Evolutionary conservation across 2,113 vertebrate genomes (phyloP), one percentile per base, ranked within the genome.

Genomic region (Peromyscus maniculatus): DNA sequence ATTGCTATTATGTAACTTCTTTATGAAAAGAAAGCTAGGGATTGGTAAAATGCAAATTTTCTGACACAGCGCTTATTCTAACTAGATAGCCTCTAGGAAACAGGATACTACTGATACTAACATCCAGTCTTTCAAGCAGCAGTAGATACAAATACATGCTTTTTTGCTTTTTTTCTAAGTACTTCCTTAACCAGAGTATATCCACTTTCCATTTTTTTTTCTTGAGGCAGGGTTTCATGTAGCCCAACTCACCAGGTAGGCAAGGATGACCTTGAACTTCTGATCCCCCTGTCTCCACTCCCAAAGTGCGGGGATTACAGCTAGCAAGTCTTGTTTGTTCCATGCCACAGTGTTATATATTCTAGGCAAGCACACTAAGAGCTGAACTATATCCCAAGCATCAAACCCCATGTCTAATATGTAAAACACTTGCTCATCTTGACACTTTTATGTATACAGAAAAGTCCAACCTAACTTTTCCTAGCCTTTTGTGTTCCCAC

Each of bases 371-470:
- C 10, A 87, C 43, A 67, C 26, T 87, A 5, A 22, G 16, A 52
- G 49, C 31, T 69, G 31, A 67, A 43, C 84, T 87, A 21, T 28
- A 33, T 52, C 43, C 1, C 28, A 17, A 22, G 28, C 4, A 19
- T 11, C 28, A 19, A 28, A 43, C 28, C 17, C 11, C 43, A 87
- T 52, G 13, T 69, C 31, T 69, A 87, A 21, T 31, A 21, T 15
- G 5, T 87, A 49, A 87, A 86, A 43, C 5, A 71, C 26, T 89
- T 88, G 55, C 8, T 49, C 4, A 24, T 83, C 67, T 88, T 71
- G 12, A 39, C 7, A 87, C 46, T 46, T 96, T 94, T 67, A 89
- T 36, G 12, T 91, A 88, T 91, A 55, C 55, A 72, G 66, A 94
- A 84, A 93, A 52, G 4, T 49, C 4, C 39, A 95, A 46, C 19